These are phyloP conservation scores for Caerostris extrusa DNA, from an alignment of 1,140 invertebrate species.

Conservation along the genomic window DNA sequence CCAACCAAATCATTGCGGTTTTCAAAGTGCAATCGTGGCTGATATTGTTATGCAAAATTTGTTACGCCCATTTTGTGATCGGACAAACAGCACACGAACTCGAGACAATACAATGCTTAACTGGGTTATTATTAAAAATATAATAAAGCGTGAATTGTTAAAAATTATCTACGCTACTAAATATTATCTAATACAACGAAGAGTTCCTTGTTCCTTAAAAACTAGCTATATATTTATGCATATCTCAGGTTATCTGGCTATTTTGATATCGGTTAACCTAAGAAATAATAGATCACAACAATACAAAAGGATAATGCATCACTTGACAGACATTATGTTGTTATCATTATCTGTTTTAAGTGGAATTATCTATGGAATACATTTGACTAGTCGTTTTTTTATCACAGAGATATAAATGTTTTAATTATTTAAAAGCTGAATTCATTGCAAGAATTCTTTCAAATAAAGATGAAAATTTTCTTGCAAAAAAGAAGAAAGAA, in stretches of 20 bases:
- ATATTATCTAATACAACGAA: background rate
- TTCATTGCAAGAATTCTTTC: too few species aligned
- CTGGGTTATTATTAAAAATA: background rate
- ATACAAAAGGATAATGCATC: background rate
- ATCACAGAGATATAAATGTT: too few species aligned
- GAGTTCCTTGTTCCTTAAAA: background rate
- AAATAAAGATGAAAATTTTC: too few species aligned
- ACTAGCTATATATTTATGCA: background rate
- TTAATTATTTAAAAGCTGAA: too few species aligned
- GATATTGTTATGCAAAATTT: background rate
- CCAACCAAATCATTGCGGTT: background rate
- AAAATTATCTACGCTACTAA: background rate
- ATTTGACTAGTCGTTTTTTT: too few species aligned
- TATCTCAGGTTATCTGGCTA: background rate
- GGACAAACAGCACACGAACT: background rate
- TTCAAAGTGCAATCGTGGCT: background rate
- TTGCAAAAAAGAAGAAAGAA: too few species aligned
- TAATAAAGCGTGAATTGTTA: background rate
- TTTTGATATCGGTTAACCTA: background rate
- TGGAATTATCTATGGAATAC: background rate
- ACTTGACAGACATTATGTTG: background rate
- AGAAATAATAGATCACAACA: background rate
- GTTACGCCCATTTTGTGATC: background rate
- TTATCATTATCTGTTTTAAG: background rate
- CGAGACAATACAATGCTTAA: background rate